phyloP scores from a whole-genome alignment of 2,113 vertebrate species.

The Sylvilagus bachmani region DNA sequence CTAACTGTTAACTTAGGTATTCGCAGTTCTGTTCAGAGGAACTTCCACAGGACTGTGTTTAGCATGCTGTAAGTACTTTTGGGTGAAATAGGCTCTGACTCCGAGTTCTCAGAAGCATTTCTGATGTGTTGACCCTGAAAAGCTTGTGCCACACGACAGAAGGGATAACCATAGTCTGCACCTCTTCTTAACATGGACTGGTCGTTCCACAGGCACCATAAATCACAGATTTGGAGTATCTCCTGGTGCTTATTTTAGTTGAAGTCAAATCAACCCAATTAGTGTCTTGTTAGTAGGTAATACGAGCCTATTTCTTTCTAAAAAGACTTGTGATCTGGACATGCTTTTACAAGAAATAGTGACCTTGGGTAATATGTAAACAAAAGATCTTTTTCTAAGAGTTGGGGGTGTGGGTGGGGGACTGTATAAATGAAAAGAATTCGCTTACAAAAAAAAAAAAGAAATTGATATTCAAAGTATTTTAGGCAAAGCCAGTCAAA shows the following conservation, averaged over 20 bases:
- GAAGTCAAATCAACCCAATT: slow-evolving; percentile 89
- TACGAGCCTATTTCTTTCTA: slow-evolving; percentile 90
- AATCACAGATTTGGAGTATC: slow-evolving; percentile 84
- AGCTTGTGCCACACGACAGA: slow-evolving; percentile 85
- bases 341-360: slow-evolving; percentile 90
- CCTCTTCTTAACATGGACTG: slow-evolving; percentile 83
- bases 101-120: slow-evolving; percentile 87
- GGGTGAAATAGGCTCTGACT: slow-evolving; percentile 89
- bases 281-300: slow-evolving; percentile 88
- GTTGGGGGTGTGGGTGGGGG: slow-evolving; percentile 72
- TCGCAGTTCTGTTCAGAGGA: slow-evolving; percentile 85
- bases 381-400: slow-evolving; percentile 88
- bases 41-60: slow-evolving; percentile 86
- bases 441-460: slow-evolving; percentile 82
- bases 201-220: slow-evolving; percentile 84
- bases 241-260: slow-evolving; percentile 88
- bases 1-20: slow-evolving; percentile 86
- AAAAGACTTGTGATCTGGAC: slow-evolving; percentile 89
- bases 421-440: slow-evolving; percentile 86
- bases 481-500: slow-evolving; percentile 91
- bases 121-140: slow-evolving; percentile 86
- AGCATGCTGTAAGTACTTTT: slow-evolving; percentile 89
- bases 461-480: slow-evolving; percentile 88
- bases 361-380: slow-evolving; percentile 89
- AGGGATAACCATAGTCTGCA: slow-evolving; percentile 80